Evolutionary conservation across 2,888 invertebrate species (phyloP).

Genomic region (Syritta pipiens): DNA sequence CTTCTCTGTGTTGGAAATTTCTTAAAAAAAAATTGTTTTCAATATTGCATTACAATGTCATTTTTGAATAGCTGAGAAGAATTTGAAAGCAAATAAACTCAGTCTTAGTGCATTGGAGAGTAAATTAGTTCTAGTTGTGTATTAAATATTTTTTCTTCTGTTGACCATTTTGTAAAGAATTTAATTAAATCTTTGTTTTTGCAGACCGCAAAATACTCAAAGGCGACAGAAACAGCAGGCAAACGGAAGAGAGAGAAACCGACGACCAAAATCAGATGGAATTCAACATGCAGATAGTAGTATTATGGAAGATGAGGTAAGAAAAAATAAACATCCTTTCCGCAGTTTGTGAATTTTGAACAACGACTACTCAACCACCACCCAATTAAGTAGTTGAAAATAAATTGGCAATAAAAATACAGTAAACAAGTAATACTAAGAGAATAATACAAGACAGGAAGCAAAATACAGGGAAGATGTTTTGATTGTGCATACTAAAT

Average conservation of each 20-base stretch:
- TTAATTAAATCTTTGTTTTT: conserved; percentile 41
- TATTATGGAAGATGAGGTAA: conserved; percentile 79
- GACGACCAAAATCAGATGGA: conserved; percentile 77
- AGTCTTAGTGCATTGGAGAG: no score
- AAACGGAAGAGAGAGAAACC: conserved; percentile 76
- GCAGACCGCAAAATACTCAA: conserved; percentile 74
- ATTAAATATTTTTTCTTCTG: not conserved
- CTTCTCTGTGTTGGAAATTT: not conserved
- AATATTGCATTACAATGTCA: conserved; percentile 54
- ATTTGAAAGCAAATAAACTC: no score
- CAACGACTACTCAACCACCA: no score
- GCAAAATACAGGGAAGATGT: no score
- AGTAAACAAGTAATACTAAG: no score
- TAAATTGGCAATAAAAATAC: no score
- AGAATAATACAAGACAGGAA: no score
- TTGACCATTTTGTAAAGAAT: conserved; percentile 1
- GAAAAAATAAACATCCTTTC: no score
- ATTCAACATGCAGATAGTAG: conserved; percentile 78
- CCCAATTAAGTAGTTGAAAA: no score
- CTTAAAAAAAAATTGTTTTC: conserved; percentile 16
- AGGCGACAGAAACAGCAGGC: conserved; percentile 76
- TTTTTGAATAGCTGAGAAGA: conserved; percentile 10
- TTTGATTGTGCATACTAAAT: no score
- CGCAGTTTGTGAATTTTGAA: no score
- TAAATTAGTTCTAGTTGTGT: no score